A percentile compares a stretch with the other conserved stretches of the same genome.
Conservation (phyloP, 2,888 invertebrate genomes). For the Balanococcus diminutus region DNA sequence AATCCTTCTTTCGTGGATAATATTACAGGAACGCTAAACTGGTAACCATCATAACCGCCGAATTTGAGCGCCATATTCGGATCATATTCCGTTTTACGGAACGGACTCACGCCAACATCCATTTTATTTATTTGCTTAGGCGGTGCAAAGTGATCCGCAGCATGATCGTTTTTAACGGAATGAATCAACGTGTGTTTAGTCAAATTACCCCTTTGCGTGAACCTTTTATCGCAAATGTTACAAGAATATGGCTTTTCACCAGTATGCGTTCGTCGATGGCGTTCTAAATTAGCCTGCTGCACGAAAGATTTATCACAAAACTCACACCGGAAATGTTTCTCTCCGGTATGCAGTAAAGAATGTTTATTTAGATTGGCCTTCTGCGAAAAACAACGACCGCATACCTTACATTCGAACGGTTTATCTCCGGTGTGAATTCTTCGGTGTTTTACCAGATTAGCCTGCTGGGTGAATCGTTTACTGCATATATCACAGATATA, state of each 20-base stretch:
- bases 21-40: conserved; percentile 35
- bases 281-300: conserved; percentile 58
- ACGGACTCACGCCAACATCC: background rate
- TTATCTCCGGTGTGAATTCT: conserved; percentile 59
- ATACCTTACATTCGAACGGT: conserved; percentile 60
- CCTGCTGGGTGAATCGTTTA: conserved; percentile 58
- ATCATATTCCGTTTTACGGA: background rate
- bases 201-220: conserved; percentile 58
- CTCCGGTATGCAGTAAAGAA: conserved; percentile 58
- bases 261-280: conserved; percentile 58
- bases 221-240: conserved; percentile 58
- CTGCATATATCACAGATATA: conserved; percentile 57
- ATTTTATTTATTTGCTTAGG: background rate
- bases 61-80: conserved; percentile 32
- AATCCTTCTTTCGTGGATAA: conserved; percentile 42
- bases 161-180: conserved; percentile 31
- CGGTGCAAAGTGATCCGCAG: background rate
- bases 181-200: conserved; percentile 58
- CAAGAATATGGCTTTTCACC: conserved; percentile 59
- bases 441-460: conserved; percentile 58
- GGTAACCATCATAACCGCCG: conserved; percentile 45
- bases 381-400: conserved; percentile 59
- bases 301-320: conserved; percentile 58
- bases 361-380: conserved; percentile 58
- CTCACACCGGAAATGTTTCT: conserved; percentile 58